phyloP scores from a whole-genome alignment of 2,797 vertebrate genomes.

The Bovichtus diacanthus region DNA sequence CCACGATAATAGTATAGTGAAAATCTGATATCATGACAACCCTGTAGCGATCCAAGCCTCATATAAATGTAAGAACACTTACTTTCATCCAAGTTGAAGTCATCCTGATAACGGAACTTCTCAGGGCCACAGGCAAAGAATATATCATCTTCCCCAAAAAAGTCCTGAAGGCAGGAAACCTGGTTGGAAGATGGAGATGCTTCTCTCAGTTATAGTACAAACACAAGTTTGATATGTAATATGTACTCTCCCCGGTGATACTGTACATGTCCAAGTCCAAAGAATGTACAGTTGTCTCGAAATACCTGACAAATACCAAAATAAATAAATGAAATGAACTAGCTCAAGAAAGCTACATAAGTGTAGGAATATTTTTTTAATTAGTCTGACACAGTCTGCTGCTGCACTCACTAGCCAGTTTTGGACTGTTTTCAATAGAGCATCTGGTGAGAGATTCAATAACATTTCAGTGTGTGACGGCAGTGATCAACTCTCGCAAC shows the following conservation, averaged over 20 bases:
- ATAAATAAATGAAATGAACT: neutral
- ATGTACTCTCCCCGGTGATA: neutral
- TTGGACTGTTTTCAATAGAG: neutral
- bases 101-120: constrained; percentile 99
- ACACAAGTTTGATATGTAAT: constrained; percentile 2
- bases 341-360: neutral
- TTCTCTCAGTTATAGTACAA: constrained; percentile 7
- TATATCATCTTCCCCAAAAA: constrained; percentile 98
- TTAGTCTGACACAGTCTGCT: neutral
- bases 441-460: neutral
- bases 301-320: neutral
- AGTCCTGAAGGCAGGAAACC: constrained; percentile 97
- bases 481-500: neutral
- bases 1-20: too few relatives aligned
- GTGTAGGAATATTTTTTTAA: neutral
- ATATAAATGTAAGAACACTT: constrained; percentile 31
- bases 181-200: constrained; percentile 74
- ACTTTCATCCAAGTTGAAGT: constrained; percentile 99
- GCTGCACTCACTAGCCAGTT: neutral
- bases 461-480: neutral
- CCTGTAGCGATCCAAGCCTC: neutral
- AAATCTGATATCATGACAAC: too few relatives aligned
- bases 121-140: constrained; percentile 99
- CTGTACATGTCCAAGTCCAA: neutral
- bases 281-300: neutral